Conservation (phyloP, 2,797 vertebrate species). For the Lepus oiostolus region DNA sequence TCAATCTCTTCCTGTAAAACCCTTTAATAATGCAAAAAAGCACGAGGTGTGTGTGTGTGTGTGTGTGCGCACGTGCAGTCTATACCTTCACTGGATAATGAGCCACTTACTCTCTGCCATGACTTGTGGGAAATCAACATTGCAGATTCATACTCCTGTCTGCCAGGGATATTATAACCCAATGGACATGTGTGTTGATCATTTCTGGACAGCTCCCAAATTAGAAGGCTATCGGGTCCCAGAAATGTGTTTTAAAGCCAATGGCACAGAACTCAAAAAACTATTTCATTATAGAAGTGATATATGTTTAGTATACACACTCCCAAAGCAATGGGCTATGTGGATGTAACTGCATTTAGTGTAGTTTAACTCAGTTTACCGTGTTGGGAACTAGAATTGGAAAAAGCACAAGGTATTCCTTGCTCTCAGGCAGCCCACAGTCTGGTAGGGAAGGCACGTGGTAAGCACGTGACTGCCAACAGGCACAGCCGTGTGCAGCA, state of each 20-base stretch:
- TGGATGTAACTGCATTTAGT: background rate
- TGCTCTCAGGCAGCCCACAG: background rate
- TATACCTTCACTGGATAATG: background rate
- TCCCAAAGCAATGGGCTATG: background rate
- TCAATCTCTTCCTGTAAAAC: background rate
- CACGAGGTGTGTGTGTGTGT: background rate
- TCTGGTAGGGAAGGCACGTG: background rate
- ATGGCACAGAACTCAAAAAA: background rate
- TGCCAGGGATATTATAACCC: background rate
- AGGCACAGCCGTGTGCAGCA: background rate
- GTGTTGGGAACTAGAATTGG: constrained; percentile 9
- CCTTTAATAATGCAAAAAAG: background rate
- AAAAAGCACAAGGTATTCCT: background rate
- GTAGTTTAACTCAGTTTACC: constrained; percentile 11
- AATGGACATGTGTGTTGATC: background rate
- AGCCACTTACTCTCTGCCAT: background rate
- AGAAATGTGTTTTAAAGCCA: constrained; percentile 15
- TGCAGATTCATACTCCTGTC: background rate
- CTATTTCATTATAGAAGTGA: constrained; percentile 9
- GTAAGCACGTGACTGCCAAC: fast-evolving
- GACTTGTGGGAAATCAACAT: background rate
- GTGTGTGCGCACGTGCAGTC: background rate
- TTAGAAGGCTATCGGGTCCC: background rate
- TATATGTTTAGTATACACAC: background rate
- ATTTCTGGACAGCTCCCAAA: constrained; percentile 32